phyloP scores from a whole-genome alignment of 2,797 vertebrate genomes.

The Rhabdophis nuchalis region DNA sequence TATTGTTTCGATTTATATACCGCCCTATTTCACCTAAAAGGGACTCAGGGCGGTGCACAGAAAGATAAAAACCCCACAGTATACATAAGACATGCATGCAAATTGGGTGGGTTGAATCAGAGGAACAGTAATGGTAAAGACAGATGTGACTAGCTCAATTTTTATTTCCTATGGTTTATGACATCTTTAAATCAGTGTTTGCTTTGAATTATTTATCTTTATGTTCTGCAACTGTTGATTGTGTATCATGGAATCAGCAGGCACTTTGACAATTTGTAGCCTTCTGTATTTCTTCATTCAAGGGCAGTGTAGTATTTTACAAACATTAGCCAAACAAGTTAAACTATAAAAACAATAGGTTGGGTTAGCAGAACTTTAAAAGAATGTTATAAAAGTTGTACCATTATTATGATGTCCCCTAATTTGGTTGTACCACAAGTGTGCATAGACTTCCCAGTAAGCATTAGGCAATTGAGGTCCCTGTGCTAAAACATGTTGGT shows the following conservation, averaged over 20 bases:
- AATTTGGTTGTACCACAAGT: background rate
- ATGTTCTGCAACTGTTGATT: background rate
- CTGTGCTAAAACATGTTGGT: background rate
- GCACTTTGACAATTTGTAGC: background rate
- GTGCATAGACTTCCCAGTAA: background rate
- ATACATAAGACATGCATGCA: background rate
- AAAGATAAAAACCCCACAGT: too few species aligned
- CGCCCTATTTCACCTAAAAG: too few species aligned
- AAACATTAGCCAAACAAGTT: background rate
- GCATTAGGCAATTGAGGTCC: background rate
- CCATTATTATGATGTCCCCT: background rate
- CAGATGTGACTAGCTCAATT: background rate
- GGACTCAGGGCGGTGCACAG: too few species aligned
- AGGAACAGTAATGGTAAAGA: background rate
- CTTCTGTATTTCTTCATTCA: background rate
- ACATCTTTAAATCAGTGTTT: background rate
- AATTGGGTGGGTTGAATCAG: background rate
- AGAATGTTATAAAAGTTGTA: constrained; percentile 15
- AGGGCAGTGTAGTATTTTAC: constrained; percentile 6
- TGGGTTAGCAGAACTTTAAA: constrained; percentile 11
- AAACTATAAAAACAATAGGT: constrained; percentile 1
- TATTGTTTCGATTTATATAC: too few species aligned
- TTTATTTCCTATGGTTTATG: background rate
- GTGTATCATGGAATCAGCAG: background rate
- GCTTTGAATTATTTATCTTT: background rate